Conservation (phyloP, 2,797 vertebrate species). For the Crenichthys baileyi region DNA sequence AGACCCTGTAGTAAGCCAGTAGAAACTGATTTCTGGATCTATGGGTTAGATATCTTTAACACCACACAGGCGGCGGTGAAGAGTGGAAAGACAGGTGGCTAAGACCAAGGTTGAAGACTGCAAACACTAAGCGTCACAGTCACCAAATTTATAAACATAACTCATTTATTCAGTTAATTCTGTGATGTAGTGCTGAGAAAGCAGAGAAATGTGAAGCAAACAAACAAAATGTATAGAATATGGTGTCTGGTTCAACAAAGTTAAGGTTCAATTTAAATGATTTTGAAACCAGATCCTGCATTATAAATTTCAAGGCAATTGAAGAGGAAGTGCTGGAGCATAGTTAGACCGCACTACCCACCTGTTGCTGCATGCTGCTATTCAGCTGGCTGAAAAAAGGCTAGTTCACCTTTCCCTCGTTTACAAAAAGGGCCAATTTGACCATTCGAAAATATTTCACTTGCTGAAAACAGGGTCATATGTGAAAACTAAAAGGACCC, state of each 20-base stretch:
- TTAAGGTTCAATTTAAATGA: no score
- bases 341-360: neutral
- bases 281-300: no score
- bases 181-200: no score
- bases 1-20: slow-evolving; percentile 53
- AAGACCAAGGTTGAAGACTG: slow-evolving; percentile 2
- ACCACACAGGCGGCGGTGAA: slow-evolving; percentile 39
- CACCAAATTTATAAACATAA: neutral
- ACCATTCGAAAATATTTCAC: neutral
- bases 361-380: neutral
- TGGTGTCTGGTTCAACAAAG: no score
- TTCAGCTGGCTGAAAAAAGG: neutral
- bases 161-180: no score
- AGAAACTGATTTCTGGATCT: slow-evolving; percentile 68
- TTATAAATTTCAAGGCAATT: no score
- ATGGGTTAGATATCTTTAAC: slow-evolving; percentile 64
- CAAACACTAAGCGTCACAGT: neutral
- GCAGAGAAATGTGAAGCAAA: no score
- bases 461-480: neutral
- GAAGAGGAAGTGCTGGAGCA: neutral
- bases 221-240: neutral
- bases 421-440: neutral
- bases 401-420: neutral
- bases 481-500: neutral
- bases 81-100: slow-evolving; percentile 21